phyloP scores from a whole-genome alignment of 1,140 invertebrate genomes.

The Heliothis subflexa region DNA sequence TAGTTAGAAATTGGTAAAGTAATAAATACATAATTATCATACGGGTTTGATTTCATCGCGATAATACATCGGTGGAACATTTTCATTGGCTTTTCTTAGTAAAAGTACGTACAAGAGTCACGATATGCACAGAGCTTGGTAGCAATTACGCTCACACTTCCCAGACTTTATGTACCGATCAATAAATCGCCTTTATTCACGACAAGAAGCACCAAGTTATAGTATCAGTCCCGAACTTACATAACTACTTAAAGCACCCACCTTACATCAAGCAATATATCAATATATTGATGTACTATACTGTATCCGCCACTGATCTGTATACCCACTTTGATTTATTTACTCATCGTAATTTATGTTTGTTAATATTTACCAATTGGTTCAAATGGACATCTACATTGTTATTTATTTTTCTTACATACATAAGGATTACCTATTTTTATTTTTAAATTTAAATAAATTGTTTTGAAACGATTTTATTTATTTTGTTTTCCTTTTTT shows the following conservation, averaged over 20 bases:
- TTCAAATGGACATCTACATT: slow-evolving; percentile 46
- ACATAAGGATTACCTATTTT: slow-evolving; percentile 46
- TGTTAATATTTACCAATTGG: slow-evolving; percentile 45
- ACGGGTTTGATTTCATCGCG: slow-evolving; percentile 27
- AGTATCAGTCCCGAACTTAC: slow-evolving; percentile 66
- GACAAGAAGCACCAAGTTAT: slow-evolving; percentile 79
- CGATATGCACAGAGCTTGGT: slow-evolving; percentile 82
- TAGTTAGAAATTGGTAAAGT: slow-evolving; percentile 28
- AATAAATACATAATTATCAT: not conserved
- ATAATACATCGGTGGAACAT: slow-evolving; percentile 45
- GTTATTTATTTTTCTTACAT: slow-evolving; percentile 48
- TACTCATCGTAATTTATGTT: slow-evolving; percentile 43
- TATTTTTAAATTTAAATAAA: slow-evolving; percentile 55
- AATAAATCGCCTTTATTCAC: slow-evolving; percentile 74
- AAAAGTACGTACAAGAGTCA: slow-evolving; percentile 74
- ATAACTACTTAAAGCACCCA: slow-evolving; percentile 79
- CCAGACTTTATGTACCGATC: slow-evolving; percentile 80
- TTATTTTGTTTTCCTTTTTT: slow-evolving; percentile 52
- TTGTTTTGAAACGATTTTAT: slow-evolving; percentile 50
- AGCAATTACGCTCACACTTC: slow-evolving; percentile 84
- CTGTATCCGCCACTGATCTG: slow-evolving; percentile 48
- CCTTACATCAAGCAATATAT: slow-evolving; percentile 71
- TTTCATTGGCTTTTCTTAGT: slow-evolving; percentile 79
- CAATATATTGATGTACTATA: slow-evolving; percentile 46
- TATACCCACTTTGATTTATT: slow-evolving; percentile 49